phyloP scores from a whole-genome alignment of 2,113 vertebrate species.

The Amblyopsis rosae region DNA sequence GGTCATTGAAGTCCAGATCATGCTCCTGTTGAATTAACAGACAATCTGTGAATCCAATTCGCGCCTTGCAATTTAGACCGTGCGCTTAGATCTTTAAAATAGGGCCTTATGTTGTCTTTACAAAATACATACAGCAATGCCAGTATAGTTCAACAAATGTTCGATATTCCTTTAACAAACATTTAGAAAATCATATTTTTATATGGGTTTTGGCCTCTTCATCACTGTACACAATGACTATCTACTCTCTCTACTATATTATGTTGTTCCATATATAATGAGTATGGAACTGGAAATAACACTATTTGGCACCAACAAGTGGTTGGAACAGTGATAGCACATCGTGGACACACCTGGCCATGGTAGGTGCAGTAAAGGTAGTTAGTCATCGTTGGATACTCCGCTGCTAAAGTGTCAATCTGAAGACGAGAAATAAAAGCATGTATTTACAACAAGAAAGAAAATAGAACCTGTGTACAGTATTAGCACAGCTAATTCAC shows the following conservation, averaged over 20 bases:
- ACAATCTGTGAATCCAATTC: neutral
- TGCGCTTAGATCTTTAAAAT: no score
- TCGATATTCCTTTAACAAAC: no score
- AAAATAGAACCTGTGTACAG: neutral
- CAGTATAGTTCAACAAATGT: no score
- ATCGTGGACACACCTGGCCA: slow-evolving; percentile 81
- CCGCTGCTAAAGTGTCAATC: slow-evolving; percentile 95
- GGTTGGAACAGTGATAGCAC: neutral
- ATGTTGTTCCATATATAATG: no score
- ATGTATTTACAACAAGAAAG: neutral
- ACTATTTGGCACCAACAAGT: no score
- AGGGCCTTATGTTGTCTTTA: no score
- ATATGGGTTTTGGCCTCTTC: no score
- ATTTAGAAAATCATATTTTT: no score
- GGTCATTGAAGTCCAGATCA: slow-evolving; percentile 89
- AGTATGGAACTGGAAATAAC: no score
- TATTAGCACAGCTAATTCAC: neutral
- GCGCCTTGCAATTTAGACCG: neutral
- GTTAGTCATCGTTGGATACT: slow-evolving; percentile 92
- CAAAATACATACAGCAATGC: no score
- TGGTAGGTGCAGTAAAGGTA: slow-evolving; percentile 93
- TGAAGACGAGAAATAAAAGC: slow-evolving; percentile 44
- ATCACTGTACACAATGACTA: no score
- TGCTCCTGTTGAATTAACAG: slow-evolving; percentile 81
- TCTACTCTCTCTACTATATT: no score